A percentile compares a stretch with the other conserved stretches of the same genome.
These are phyloP conservation scores for Drosophila novamexicana DNA, from an alignment of 1,140 invertebrate species.

Conservation along the genomic window DNA sequence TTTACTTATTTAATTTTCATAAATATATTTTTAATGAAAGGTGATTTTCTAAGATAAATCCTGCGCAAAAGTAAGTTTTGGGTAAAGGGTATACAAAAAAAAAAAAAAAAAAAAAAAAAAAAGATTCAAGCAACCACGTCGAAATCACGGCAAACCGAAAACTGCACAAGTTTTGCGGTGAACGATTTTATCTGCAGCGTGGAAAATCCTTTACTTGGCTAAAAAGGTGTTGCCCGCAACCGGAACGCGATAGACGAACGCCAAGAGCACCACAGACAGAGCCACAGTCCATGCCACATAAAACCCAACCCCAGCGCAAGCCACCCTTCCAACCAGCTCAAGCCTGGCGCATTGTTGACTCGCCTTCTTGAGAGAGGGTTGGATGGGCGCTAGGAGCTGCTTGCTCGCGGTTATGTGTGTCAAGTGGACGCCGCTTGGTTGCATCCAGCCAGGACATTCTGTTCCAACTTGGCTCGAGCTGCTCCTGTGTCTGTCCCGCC, in stretches of 20 bases:
- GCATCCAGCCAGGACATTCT: constrained; percentile 30
- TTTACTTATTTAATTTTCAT: too few species aligned
- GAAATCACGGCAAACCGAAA: constrained; percentile 16
- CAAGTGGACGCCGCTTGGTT: constrained; percentile 65
- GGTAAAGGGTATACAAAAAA: constrained; percentile 12
- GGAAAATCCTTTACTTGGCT: constrained; percentile 55
- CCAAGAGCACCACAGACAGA: constrained; percentile 26
- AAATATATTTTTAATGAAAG: too few species aligned
- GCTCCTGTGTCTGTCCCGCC: constrained; percentile 11
- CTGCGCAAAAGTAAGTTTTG: too few species aligned
- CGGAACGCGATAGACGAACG: constrained; percentile 52
- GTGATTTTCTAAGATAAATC: too few species aligned
- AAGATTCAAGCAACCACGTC: neutral
- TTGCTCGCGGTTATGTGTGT: constrained; percentile 56
- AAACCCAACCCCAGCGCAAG: neutral
- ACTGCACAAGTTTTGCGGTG: constrained; percentile 46
- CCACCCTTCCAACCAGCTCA: neutral
- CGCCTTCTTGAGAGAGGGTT: constrained; percentile 24
- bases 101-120: neutral
- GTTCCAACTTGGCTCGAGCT: constrained; percentile 17
- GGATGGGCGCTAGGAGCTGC: neutral
- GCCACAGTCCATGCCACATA: neutral
- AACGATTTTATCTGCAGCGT: constrained; percentile 61
- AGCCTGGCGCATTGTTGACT: constrained; percentile 48
- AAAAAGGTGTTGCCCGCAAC: constrained; percentile 65